Percentiles rank a stretch among this genome's conserved stretches.
Evolutionary conservation across 2,797 vertebrate genomes (phyloP).

Genomic region (Pseudochirops cupreus): DNA sequence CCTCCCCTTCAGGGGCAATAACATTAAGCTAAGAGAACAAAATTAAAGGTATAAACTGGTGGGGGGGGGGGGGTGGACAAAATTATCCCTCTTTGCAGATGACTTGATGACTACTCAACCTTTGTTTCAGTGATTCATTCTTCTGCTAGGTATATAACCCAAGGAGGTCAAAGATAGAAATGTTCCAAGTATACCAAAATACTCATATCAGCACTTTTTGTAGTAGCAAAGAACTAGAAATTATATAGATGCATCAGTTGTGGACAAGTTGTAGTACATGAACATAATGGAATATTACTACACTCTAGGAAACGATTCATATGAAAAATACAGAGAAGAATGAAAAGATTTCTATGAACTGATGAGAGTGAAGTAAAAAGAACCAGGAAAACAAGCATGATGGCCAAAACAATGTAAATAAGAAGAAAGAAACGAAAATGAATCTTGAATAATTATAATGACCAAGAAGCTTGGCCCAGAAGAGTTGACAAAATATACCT

Average conservation of each 20-base stretch:
- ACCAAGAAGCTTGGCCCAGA: neutral
- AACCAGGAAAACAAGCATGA: neutral
- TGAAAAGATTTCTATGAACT: neutral
- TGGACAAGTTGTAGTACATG: neutral
- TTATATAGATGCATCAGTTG: neutral
- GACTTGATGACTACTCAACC: neutral
- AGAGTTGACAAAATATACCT: neutral
- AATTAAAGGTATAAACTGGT: neutral
- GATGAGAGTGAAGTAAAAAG: neutral
- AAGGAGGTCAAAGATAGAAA: neutral
- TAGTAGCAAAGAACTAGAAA: neutral
- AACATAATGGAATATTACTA: neutral
- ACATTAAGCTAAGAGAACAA: neutral
- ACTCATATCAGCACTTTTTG: neutral
- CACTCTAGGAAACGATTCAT: neutral
- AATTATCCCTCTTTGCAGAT: neutral
- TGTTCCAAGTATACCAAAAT: neutral
- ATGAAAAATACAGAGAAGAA: neutral
- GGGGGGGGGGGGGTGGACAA: neutral
- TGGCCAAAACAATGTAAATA: neutral
- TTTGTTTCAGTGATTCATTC: neutral
- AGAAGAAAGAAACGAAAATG: neutral
- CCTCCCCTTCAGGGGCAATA: neutral
- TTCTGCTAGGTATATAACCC: neutral
- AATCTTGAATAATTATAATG: neutral